Base-by-base conservation (phyloP, 2,888 invertebrate genomes). In the Meteorus colon region DNA sequence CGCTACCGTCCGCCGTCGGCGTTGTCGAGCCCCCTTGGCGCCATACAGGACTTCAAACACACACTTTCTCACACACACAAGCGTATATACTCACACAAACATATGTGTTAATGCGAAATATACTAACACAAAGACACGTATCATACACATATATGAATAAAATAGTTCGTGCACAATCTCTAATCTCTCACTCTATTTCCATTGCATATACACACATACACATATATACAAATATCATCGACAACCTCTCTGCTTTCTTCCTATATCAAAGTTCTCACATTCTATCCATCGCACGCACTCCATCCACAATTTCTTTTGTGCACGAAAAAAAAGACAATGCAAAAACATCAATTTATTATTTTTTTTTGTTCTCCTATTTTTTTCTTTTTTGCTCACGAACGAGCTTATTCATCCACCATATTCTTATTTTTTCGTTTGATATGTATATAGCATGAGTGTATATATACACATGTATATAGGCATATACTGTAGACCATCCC, bases 1-100 rank as follows among this genome's bases (percentile, higher is more conserved):
- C 65, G 37, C 65, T 55, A 55, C 55, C 55, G 24, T 24, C 10
- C 4, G 55, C 55, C 55, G n/a, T 55, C 41, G 65, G 34, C 65
- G 65, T 65, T 19, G 34, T n/a, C 74, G 69, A 72, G 72, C 72
- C 77, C 79, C 77, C 76, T 72, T 69, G 79, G 78, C 77, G 77
- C 79, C 79, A 78, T 73, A 62, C n/a, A 19, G 5, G 27, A 34
- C 34, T 12, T 12, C 24, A 19, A n/a, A 24, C 24, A 24, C 24
- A 24, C 24, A 24, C 24, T 24, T 1, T 24, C 24, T 1, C 24
- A 48, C 48, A 48, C n/a, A n/a, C 48, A 48, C 48, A 48, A n/a
- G 2, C 4, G 16, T n/a, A 24, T 24, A 24, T 4, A 19, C 48
- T 4, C 16, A n/a, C n/a, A 55, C 55, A 55, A 1, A 19, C 4